Percentiles rank a stretch among this genome's conserved stretches.
phyloP scores from a whole-genome alignment of 2,888 invertebrate genomes.

The Heteromurus nitidus region DNA sequence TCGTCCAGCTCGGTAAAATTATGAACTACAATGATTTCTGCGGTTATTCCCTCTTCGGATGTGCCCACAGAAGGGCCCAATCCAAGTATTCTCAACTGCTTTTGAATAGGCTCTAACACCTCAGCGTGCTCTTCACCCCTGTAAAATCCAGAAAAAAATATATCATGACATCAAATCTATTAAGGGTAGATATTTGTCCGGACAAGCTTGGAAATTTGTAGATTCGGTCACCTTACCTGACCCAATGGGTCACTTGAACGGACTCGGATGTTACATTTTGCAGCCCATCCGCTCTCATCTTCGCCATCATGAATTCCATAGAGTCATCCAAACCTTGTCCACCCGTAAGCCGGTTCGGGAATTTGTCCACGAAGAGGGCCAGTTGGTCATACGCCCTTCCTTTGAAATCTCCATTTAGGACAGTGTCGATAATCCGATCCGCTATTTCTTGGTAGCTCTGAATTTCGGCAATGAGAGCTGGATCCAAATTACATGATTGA shows the following conservation, averaged over 20 bases:
- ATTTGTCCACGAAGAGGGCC: slow-evolving; percentile 74
- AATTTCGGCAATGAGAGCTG: slow-evolving; percentile 78
- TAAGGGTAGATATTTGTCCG: too few relatives aligned
- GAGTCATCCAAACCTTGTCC: slow-evolving; percentile 75
- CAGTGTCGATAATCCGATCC: slow-evolving; percentile 78
- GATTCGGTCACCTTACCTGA: slow-evolving; percentile 65
- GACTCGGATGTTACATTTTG: slow-evolving; percentile 76
- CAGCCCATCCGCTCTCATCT: slow-evolving; percentile 74
- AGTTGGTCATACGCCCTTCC: slow-evolving; percentile 75
- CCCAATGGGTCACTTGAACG: slow-evolving; percentile 74
- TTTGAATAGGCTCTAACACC: slow-evolving; percentile 27
- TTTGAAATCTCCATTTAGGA: slow-evolving; percentile 78
- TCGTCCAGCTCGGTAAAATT: slow-evolving; percentile 44
- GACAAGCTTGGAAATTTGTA: too few relatives aligned
- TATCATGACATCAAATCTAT: neutral
- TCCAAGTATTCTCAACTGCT: slow-evolving; percentile 42
- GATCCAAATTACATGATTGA: slow-evolving; percentile 13
- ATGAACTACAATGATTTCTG: slow-evolving; percentile 52
- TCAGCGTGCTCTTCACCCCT: slow-evolving; percentile 56
- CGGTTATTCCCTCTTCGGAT: slow-evolving; percentile 27
- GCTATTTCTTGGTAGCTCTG: slow-evolving; percentile 78
- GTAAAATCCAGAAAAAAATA: neutral
- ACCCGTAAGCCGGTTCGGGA: slow-evolving; percentile 75
- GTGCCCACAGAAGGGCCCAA: slow-evolving; percentile 49
- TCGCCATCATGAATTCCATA: slow-evolving; percentile 75